These are phyloP conservation scores for Halichoerus grypus DNA, from an alignment of 2,113 vertebrate genomes.

Conservation along the genomic window DNA sequence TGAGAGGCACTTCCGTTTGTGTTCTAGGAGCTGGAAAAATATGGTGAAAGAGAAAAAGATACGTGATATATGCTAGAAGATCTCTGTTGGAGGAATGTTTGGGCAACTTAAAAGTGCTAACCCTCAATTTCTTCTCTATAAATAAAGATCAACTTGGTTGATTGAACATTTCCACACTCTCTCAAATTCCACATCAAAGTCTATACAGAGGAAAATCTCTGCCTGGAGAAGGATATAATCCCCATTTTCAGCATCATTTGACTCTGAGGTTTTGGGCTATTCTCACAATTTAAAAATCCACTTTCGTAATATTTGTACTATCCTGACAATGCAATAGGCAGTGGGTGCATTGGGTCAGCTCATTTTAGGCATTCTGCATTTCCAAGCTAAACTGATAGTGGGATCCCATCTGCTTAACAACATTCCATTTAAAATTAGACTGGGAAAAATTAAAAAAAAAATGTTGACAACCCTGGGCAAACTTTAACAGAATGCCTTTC, in stretches of 20 bases:
- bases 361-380: conserved; percentile 32
- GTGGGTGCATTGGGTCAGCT: background rate
- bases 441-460: background rate
- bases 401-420: conserved; percentile 9
- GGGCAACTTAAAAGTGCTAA: background rate
- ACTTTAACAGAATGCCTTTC: background rate
- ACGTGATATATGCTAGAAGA: background rate
- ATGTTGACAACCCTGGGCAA: background rate
- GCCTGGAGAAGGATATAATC: background rate
- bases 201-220: background rate
- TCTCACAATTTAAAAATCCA: background rate
- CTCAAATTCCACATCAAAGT: background rate
- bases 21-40: background rate
- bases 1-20: background rate
- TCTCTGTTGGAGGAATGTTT: background rate
- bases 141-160: background rate
- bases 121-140: background rate
- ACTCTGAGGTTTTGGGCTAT: background rate
- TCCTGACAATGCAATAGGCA: background rate
- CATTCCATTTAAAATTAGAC: conserved; percentile 26
- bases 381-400: background rate
- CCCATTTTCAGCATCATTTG: background rate
- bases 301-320: conserved; percentile 15
- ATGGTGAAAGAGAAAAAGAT: background rate
- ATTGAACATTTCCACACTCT: background rate